Percentiles rank a stretch among this genome's conserved stretches.
These are phyloP conservation scores for Epiblema foenella DNA, from an alignment of 2,888 invertebrate species.

Conservation along the genomic window DNA sequence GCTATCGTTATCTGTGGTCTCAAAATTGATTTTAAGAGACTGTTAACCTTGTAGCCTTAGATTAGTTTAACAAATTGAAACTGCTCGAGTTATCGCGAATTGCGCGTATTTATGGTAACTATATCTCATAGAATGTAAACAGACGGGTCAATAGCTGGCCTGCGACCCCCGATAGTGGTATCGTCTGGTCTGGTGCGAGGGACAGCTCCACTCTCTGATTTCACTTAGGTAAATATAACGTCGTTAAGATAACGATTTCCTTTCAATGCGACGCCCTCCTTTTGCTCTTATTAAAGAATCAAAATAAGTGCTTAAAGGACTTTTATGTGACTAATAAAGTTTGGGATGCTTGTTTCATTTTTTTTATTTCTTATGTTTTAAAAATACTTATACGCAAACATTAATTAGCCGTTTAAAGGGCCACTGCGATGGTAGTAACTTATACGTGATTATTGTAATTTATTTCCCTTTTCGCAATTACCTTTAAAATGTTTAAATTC, in stretches of 20 bases:
- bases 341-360: slow-evolving; percentile 47
- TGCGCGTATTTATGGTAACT: slow-evolving; percentile 66
- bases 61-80: slow-evolving; percentile 77
- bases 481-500: slow-evolving; percentile 15
- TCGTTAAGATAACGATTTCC: slow-evolving; percentile 83
- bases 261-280: slow-evolving; percentile 70
- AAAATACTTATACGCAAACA: slow-evolving; percentile 36
- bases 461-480: slow-evolving; percentile 5
- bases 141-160: slow-evolving; percentile 82
- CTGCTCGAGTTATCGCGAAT: slow-evolving; percentile 64
- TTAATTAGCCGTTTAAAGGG: slow-evolving; percentile 39
- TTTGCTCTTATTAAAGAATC: slow-evolving; percentile 75
- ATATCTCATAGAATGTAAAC: slow-evolving; percentile 71
- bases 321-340: slow-evolving; percentile 69
- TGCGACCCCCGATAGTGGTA: slow-evolving; percentile 79
- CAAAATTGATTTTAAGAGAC: slow-evolving; percentile 75
- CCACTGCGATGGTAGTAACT: slow-evolving; percentile 21
- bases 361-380: slow-evolving; percentile 29
- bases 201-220: slow-evolving; percentile 78
- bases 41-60: slow-evolving; percentile 72
- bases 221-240: slow-evolving; percentile 75
- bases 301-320: slow-evolving; percentile 70
- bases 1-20: slow-evolving; percentile 47
- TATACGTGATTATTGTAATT: slow-evolving; percentile 32
- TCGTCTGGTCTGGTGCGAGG: slow-evolving; percentile 69